These are phyloP conservation scores for Brachypterus glaber DNA, from an alignment of 2,888 invertebrate genomes.

Conservation along the genomic window DNA sequence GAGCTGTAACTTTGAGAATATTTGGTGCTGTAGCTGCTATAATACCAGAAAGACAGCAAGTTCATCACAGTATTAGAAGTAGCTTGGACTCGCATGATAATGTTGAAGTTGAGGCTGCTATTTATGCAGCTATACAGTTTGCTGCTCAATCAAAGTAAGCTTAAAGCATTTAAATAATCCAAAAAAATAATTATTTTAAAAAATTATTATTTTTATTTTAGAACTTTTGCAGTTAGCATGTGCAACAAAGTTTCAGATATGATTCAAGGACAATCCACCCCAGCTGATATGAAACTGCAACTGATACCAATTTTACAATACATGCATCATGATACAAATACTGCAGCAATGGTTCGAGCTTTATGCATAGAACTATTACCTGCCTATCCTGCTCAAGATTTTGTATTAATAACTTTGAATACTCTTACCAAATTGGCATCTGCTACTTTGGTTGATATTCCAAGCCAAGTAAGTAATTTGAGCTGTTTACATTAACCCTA, in stretches of 20 bases:
- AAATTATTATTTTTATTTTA: conserved; percentile 37
- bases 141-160: conserved; percentile 83
- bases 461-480: conserved; percentile 60
- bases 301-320: conserved; percentile 85
- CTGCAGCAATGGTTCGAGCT: conserved; percentile 57
- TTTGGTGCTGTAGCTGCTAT: conserved; percentile 88
- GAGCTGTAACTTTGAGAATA: conserved; percentile 81
- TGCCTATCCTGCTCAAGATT: conserved; percentile 70
- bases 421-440: conserved; percentile 82
- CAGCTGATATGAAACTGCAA: conserved; percentile 82
- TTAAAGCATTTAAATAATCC: conserved; percentile 3
- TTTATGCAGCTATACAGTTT: conserved; percentile 90
- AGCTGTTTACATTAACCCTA: neutral
- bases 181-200: conserved; percentile 2
- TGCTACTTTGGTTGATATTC: conserved; percentile 82
- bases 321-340: conserved; percentile 73
- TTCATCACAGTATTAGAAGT: conserved; percentile 87
- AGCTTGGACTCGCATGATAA: conserved; percentile 91
- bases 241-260: conserved; percentile 91
- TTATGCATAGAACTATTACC: conserved; percentile 64
- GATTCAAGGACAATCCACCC: conserved; percentile 88
- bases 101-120: conserved; percentile 93
- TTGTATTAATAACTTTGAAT: conserved; percentile 72
- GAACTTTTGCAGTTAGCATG: conserved; percentile 92
- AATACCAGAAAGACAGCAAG: conserved; percentile 87